phyloP scores from a whole-genome alignment of 2,888 invertebrate species.

The Netelia melanura region DNA sequence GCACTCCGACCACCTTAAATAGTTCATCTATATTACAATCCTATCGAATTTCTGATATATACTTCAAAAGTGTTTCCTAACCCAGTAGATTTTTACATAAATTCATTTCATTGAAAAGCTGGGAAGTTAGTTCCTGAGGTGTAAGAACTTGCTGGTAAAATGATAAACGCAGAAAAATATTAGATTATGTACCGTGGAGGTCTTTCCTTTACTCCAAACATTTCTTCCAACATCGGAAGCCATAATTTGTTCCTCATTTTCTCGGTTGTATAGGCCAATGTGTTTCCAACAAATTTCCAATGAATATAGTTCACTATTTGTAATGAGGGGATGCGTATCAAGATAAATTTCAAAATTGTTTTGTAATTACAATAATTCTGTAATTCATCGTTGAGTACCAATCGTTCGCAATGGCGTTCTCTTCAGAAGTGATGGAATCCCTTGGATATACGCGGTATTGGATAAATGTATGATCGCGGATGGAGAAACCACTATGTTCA shows the following conservation, averaged over 20 bases:
- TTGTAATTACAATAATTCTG: neutral
- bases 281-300: slow-evolving; percentile 64
- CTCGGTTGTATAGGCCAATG: slow-evolving; percentile 60
- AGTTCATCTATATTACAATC: neutral
- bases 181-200: slow-evolving; percentile 56
- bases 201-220: slow-evolving; percentile 34
- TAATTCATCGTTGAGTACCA: slow-evolving; percentile 21
- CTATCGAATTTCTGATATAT: too few relatives aligned
- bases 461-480: neutral
- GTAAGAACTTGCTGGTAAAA: too few relatives aligned
- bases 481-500: slow-evolving; percentile 27
- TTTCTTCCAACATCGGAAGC: slow-evolving; percentile 19
- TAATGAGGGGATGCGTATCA: neutral
- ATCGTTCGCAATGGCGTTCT: slow-evolving; percentile 55
- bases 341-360: neutral
- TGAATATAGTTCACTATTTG: slow-evolving; percentile 66
- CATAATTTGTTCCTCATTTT: slow-evolving; percentile 44
- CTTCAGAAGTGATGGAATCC: slow-evolving; percentile 39
- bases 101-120: too few relatives aligned
- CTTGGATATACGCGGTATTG: slow-evolving; percentile 4
- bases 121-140: too few relatives aligned
- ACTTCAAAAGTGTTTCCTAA: too few relatives aligned
- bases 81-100: too few relatives aligned
- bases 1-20: slow-evolving; percentile 63
- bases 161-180: neutral